These are phyloP conservation scores for Trissolcus basalis DNA, from an alignment of 1,140 invertebrate genomes.

Conservation along the genomic window DNA sequence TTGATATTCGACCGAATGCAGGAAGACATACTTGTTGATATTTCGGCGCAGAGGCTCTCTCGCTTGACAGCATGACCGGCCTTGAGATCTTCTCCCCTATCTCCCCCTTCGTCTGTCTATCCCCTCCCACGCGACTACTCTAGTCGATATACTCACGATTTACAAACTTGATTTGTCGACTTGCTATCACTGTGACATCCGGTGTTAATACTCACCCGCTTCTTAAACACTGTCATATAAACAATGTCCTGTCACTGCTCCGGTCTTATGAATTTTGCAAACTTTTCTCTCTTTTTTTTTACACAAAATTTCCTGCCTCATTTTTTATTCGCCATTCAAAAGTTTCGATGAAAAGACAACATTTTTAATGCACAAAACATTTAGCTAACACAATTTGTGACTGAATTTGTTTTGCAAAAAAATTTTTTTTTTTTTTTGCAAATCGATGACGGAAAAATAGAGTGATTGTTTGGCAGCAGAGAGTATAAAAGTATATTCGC, in stretches of 20 bases:
- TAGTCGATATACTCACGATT: conserved; percentile 38
- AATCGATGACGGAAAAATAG: too few relatives aligned
- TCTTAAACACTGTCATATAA: background rate
- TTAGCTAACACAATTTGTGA: too few relatives aligned
- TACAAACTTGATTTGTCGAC: conserved; percentile 30
- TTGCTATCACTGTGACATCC: conserved; percentile 31
- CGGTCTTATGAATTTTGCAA: too few relatives aligned
- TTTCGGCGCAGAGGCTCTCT: conserved; percentile 70
- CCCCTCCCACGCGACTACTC: conserved; percentile 49
- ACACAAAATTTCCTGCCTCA: too few relatives aligned
- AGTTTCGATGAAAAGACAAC: too few relatives aligned
- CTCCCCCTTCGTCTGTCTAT: conserved; percentile 48
- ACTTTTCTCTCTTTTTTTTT: too few relatives aligned
- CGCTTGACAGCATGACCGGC: conserved; percentile 70
- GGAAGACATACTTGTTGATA: conserved; percentile 69
- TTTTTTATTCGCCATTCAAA: too few relatives aligned
- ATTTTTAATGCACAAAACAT: too few relatives aligned
- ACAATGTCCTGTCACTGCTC: background rate
- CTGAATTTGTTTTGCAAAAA: too few relatives aligned
- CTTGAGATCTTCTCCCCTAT: conserved; percentile 66
- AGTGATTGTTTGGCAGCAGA: too few relatives aligned
- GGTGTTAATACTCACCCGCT: conserved; percentile 26
- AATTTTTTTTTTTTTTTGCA: too few relatives aligned
- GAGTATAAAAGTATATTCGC: too few relatives aligned
- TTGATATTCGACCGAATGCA: conserved; percentile 38